Evolutionary conservation across 2,797 vertebrate species (phyloP), one percentile per base, ranked within the genome.

Genomic region (Ataeniobius toweri): DNA sequence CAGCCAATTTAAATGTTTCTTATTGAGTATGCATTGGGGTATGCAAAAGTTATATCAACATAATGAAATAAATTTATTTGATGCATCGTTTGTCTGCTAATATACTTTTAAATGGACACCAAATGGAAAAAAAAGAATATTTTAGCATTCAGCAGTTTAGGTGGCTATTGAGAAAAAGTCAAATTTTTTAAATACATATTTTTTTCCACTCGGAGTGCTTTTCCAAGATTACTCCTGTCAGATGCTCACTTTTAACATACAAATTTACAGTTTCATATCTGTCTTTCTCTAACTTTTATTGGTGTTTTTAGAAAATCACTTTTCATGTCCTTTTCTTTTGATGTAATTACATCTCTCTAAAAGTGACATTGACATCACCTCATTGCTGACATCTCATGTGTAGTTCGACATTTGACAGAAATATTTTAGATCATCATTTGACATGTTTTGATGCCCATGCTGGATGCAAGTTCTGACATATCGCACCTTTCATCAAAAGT

Each of bases 341-440:
- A 80, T 79, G 41, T 80, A 77, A 84, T 86, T 61, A 73, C 59
- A 68, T 79, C 73, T 51, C 51, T 82, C 22, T 53, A 51, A 85
- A 80, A 18, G 61, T 77, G 73, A 82, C 73, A 63, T 12, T 20
- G 80, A 70, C 71, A 79, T 86, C 77, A 84, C n/a, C 72, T 31
- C 2, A 39, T 26, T 89, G 63, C 79, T 79, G 84, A 80, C 85
- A 88, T 76, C 41, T 24, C 26, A 50, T 74, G 68, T 79, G 68
- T 9, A 72, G 39, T 81, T 80, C 85, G 88, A 89, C 83, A 76
- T 89, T 90, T 90, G 77, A 84, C 86, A 80, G 82, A 83, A 83
- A 85, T 79, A 56, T 78, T 91, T 85, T 77, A 74, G 84, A 85
- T 89, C 81, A 80, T 75, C 50, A 74, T 59, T 74, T 77, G 82